These are phyloP conservation scores for Lithophane ornitopus DNA, from an alignment of 2,888 invertebrate species.

Conservation along the genomic window DNA sequence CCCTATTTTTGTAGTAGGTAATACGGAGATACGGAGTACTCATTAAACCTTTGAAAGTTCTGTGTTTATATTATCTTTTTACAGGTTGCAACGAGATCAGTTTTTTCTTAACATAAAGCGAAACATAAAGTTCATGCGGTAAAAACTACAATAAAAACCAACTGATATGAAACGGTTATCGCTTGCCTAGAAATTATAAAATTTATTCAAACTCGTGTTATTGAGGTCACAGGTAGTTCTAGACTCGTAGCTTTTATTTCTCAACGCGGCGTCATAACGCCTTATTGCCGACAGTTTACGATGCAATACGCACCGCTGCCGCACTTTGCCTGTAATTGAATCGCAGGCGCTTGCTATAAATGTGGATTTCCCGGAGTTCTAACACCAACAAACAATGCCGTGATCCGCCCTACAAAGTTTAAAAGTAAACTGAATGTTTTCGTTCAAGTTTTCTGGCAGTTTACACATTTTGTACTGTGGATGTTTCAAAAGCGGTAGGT, in stretches of 20 bases:
- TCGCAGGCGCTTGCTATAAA: slow-evolving; percentile 86
- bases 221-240: slow-evolving; percentile 77
- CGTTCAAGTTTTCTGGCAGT: slow-evolving; percentile 45
- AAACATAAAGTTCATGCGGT: background rate
- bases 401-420: slow-evolving; percentile 68
- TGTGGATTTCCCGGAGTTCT: slow-evolving; percentile 75
- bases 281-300: slow-evolving; percentile 85
- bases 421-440: slow-evolving; percentile 62
- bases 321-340: slow-evolving; percentile 88
- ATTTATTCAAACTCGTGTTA: slow-evolving; percentile 70
- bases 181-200: slow-evolving; percentile 60
- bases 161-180: slow-evolving; percentile 48
- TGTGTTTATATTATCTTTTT: background rate
- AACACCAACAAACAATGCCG: slow-evolving; percentile 75
- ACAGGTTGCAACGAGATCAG: background rate
- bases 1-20: background rate
- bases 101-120: slow-evolving; percentile 8
- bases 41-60: background rate
- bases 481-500: slow-evolving; percentile 17
- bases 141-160: slow-evolving; percentile 37
- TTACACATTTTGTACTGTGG: slow-evolving; percentile 32
- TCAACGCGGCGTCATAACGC: slow-evolving; percentile 80
- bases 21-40: too few relatives aligned
- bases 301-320: slow-evolving; percentile 85
- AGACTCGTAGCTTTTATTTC: slow-evolving; percentile 74